phyloP scores from a whole-genome alignment of 2,113 vertebrate species.

The Corydoras sp. region DNA sequence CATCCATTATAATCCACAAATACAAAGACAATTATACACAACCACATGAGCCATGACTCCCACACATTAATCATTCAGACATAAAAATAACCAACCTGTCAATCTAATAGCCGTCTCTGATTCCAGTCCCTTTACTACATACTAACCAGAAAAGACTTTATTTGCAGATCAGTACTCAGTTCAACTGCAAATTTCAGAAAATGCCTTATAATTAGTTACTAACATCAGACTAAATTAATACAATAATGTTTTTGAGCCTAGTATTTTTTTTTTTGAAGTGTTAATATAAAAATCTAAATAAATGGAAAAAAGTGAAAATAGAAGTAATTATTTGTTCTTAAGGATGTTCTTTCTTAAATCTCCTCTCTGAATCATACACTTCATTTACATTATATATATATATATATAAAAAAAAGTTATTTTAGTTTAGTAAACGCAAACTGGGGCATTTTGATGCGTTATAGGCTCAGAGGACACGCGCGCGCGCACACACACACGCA shows the following conservation, averaged over 20 bases:
- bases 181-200: too few species aligned
- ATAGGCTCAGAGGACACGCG: background rate
- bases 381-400: background rate
- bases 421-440: too few species aligned
- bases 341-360: background rate
- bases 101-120: background rate
- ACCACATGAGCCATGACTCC: constrained; percentile 71
- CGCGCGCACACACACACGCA: background rate
- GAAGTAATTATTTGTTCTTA: background rate
- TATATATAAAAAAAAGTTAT: too few species aligned
- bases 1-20: background rate
- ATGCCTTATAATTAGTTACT: too few species aligned
- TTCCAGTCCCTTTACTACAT: background rate
- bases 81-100: background rate
- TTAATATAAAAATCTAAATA: too few species aligned
- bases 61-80: constrained; percentile 49
- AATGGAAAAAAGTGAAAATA: background rate
- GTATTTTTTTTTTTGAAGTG: too few species aligned
- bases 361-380: background rate
- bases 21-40: constrained; percentile 57
- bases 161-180: too few species aligned
- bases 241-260: too few species aligned
- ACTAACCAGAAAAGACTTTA: background rate
- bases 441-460: too few species aligned
- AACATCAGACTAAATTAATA: too few species aligned